A percentile compares a stretch with the other conserved stretches of the same genome.
These are phyloP conservation scores for Chlorospingus flavigularis DNA, from an alignment of 2,797 vertebrate species.

Conservation along the genomic window DNA sequence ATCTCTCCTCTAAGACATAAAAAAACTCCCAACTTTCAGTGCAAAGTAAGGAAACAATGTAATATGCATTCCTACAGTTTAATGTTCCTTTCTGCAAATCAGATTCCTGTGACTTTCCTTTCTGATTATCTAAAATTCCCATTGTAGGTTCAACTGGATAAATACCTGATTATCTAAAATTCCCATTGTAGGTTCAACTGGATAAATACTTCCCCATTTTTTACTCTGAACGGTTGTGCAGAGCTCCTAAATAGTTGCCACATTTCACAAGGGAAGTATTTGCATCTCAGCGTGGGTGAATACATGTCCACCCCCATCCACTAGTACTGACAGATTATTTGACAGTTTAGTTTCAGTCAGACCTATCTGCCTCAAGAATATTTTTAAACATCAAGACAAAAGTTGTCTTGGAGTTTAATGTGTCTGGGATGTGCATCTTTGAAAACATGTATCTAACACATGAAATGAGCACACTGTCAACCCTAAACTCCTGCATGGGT, in stretches of 20 bases:
- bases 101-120: conserved; percentile 17
- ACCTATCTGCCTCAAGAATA: conserved; percentile 43
- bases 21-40: neutral
- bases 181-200: neutral
- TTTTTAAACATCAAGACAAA: conserved; percentile 48
- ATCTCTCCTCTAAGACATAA: neutral
- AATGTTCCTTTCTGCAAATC: conserved; percentile 2
- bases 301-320: conserved; percentile 29
- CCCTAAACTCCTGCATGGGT: neutral
- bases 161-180: conserved; percentile 50
- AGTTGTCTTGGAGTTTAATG: neutral
- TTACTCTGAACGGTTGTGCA: neutral
- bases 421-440: neutral
- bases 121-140: conserved; percentile 43
- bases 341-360: conserved; percentile 53
- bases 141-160: too few relatives aligned
- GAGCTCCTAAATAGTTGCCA: conserved; percentile 1
- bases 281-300: conserved; percentile 35
- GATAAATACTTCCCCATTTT: conserved; percentile 16
- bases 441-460: neutral
- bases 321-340: conserved; percentile 32
- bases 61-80: conserved; percentile 23
- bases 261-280: conserved; percentile 18
- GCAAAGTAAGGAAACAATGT: neutral
- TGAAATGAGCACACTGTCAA: neutral